A percentile compares a stretch with the other conserved stretches of the same genome.
Evolutionary conservation across 2,113 vertebrate species (phyloP).

Genomic region (Istiophorus platypterus): DNA sequence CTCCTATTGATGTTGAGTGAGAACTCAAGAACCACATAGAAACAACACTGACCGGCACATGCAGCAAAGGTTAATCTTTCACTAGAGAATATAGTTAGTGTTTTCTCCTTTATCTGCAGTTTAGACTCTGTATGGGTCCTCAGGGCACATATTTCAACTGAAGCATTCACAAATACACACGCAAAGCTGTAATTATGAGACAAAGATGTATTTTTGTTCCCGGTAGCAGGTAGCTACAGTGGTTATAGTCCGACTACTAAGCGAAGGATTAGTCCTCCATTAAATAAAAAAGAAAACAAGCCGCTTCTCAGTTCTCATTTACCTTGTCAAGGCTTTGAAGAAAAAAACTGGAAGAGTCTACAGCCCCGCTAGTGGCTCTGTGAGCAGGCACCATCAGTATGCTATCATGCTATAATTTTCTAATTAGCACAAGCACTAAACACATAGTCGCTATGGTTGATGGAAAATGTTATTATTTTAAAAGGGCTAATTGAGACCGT

Average conservation of each 20-base stretch:
- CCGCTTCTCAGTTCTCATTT: slow-evolving; percentile 5
- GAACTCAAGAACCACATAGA: slow-evolving; percentile 12
- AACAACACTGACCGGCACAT: background rate
- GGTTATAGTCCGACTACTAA: slow-evolving; percentile 23
- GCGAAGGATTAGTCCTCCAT: background rate
- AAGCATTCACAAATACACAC: slow-evolving; percentile 37
- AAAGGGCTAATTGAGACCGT: background rate
- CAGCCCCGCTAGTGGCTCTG: background rate
- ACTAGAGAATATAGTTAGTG: background rate
- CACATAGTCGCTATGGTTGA: background rate
- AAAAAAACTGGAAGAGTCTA: no score
- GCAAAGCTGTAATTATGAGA: slow-evolving; percentile 58
- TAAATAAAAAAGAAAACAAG: background rate
- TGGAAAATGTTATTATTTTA: background rate
- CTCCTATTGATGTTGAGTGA: slow-evolving; percentile 1
- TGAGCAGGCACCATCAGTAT: background rate
- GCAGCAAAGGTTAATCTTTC: slow-evolving; percentile 19
- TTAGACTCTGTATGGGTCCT: slow-evolving; percentile 24
- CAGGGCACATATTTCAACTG: slow-evolving; percentile 54
- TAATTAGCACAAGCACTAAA: background rate
- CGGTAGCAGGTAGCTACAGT: background rate
- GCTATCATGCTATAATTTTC: background rate
- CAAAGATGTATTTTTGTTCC: slow-evolving; percentile 60
- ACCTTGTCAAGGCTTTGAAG: background rate
- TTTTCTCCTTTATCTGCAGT: slow-evolving; percentile 23